Evolutionary conservation across 2,888 invertebrate species (phyloP), one percentile per base, ranked within the genome.

Genomic region (Meiosimyza decipiens): DNA sequence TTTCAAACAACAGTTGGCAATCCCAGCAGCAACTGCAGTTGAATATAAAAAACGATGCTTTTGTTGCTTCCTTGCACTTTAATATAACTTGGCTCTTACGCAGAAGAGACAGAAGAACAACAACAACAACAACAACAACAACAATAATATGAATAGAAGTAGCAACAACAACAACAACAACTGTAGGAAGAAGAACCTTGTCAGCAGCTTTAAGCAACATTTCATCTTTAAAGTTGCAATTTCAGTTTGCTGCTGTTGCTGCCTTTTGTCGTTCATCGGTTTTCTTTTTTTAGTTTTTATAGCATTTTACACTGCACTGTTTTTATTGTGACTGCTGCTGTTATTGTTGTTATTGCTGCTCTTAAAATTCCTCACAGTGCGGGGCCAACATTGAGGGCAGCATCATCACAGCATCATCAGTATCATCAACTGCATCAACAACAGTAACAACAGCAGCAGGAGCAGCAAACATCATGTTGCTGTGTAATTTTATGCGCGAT

Each of bases 401-500:
- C 15, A 47, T 3, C 15, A 11, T 12, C 47, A 47, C 63, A 33
- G 11, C 50, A 40, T 12, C 62, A 16, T 40, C 40, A 9, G 9
- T 9, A 7, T 5, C 12, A 57, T 13, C 60, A 33, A 33, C 63
- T 16, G 49, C 63, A 49, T 16, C 62, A 22, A 5, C 57, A 57
- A 6, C 49, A 49, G 49, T 16, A n/a, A 11, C n/a, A 66, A 40
- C 55, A 59, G 4, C 59, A 59, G 60, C 15, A 47, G 50, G n/a
- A 18, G 69, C 69, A n/a, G 16, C 60, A 69, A 69, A 69, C 69
- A 69, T 69, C 33, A 52, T 69, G 69, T 69, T 60, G 69, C 69
- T 62, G 52, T 69, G 69, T 69, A 69, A 69, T 59, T 60, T 69
- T 69, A 69, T 69, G 69, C 69, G 69, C 62, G 69, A 59, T 69